Percentiles rank a stretch among this genome's conserved stretches.
These are phyloP conservation scores for Pinna nobilis DNA, from an alignment of 1,140 invertebrate genomes.

Conservation along the genomic window DNA sequence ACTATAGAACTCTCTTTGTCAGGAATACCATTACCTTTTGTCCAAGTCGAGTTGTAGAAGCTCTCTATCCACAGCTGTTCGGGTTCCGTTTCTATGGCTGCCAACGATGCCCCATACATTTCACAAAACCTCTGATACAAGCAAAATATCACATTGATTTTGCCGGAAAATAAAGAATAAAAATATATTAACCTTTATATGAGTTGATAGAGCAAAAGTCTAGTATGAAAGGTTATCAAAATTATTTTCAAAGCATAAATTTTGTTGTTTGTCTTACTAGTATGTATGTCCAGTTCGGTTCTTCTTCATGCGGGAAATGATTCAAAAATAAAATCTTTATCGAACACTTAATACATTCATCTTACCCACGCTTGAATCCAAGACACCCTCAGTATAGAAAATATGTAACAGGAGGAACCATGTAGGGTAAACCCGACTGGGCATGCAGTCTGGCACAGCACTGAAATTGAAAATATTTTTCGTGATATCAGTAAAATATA, in stretches of 20 bases:
- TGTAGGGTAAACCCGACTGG: conserved; percentile 24
- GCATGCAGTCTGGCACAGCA: conserved; percentile 2
- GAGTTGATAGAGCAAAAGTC: neutral
- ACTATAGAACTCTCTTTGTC: too few relatives aligned
- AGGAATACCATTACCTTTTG: neutral
- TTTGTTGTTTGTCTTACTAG: neutral
- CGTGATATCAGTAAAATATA: too few relatives aligned
- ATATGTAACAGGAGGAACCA: conserved; percentile 34
- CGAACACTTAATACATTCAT: too few relatives aligned
- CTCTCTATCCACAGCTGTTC: conserved; percentile 34
- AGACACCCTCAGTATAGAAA: conserved; percentile 30
- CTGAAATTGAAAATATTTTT: neutral
- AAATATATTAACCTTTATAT: neutral
- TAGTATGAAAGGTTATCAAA: neutral
- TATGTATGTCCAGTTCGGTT: neutral
- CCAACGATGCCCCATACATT: conserved; percentile 32
- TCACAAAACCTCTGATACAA: conserved; percentile 35
- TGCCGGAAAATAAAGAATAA: neutral
- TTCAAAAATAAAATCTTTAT: too few relatives aligned
- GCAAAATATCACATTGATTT: neutral
- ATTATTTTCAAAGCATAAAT: neutral
- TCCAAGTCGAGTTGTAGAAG: conserved; percentile 32
- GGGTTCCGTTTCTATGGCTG: conserved; percentile 26
- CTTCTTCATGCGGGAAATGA: neutral
- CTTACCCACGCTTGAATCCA: conserved; percentile 44